These are phyloP conservation scores for Chouioia cunea DNA, from an alignment of 2,888 invertebrate genomes.

Conservation along the genomic window DNA sequence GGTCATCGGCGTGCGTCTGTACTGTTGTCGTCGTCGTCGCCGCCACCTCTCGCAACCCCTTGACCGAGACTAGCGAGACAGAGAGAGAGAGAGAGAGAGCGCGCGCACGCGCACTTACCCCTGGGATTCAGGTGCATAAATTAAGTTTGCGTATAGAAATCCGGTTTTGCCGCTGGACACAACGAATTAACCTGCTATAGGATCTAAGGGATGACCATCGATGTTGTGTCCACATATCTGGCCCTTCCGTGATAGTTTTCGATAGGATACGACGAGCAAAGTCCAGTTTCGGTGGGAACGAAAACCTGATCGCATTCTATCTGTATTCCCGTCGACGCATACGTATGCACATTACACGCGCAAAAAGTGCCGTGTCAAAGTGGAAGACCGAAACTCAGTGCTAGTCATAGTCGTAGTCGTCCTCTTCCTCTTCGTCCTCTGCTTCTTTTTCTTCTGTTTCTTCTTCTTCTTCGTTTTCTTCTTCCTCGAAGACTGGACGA, in stretches of 20 bases:
- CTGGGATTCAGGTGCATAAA: conserved; percentile 47
- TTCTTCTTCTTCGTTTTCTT: no score
- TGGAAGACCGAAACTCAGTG: conserved; percentile 25
- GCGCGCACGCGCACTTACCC: conserved; percentile 7
- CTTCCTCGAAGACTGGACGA: conserved; percentile 59
- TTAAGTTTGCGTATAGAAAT: conserved; percentile 39
- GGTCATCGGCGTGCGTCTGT: conserved; percentile 26
- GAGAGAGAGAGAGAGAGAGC: neutral
- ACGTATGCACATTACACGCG: neutral
- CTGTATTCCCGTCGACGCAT: conserved; percentile 32
- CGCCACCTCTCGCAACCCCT: conserved; percentile 29
- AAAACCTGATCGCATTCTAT: conserved; percentile 65
- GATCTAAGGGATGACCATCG: conserved; percentile 59
- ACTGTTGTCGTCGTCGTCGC: neutral
- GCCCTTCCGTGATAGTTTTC: conserved; percentile 36
- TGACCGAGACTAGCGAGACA: conserved; percentile 19
- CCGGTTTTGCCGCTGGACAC: conserved; percentile 47
- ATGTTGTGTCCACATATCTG: conserved; percentile 53
- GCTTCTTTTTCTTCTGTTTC: no score
- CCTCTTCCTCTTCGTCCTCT: no score
- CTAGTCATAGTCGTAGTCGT: neutral
- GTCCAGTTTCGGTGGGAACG: conserved; percentile 64
- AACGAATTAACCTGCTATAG: conserved; percentile 47
- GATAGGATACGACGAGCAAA: conserved; percentile 1
- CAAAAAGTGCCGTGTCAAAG: conserved; percentile 8